Evolutionary conservation across 2,113 vertebrate species (phyloP), one percentile per base, ranked within the genome.

Genomic region (Hipposideros armiger): DNA sequence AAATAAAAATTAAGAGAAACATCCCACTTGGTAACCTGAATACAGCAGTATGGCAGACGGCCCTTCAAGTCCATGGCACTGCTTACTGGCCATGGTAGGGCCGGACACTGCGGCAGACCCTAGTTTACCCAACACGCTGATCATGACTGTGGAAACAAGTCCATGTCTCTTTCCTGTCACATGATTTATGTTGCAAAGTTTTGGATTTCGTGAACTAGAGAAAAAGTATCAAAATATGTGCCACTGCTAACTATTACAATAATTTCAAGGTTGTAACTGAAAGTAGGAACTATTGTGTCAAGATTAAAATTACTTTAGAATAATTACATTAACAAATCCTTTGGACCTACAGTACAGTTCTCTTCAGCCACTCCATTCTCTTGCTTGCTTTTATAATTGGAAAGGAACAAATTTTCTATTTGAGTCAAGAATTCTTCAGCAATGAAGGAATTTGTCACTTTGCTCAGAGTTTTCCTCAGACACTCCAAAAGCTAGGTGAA

Each of bases 401-500:
- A 98, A 78, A 99, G 98, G 97, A 99, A 99, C 73, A 99, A 98
- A 56, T 98, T 98, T 97, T 99, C 99, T 93, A 99, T 98, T 95
- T 99, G 99, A 62, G 98, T 98, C 97, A 99, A 98, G 98, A 99
- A 99, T 82, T 99, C 99, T 95, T 99, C 98, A 91, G 99, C 98
- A 96, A 99, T 98, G 95, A 99, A 99, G 62, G 98, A 98, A 77
- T 99, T 99, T 70, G 98, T 98, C 84, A 99, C 98, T 72, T 98
- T 98, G 97, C 98, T 98, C 97, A 99, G 97, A 97, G 99, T 99
- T 97, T 98, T 99, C 97, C 99, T 99, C 97, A 99, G 97, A 96
- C 99, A 99, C 16, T 99, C 99, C 98, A 99, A 97, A 98, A 99
- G 99, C 99, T 99, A 93, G 56, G 76, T 56, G 91, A 69, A 96